phyloP scores from a whole-genome alignment of 2,113 vertebrate genomes.

The Balaenoptera acutorostrata region DNA sequence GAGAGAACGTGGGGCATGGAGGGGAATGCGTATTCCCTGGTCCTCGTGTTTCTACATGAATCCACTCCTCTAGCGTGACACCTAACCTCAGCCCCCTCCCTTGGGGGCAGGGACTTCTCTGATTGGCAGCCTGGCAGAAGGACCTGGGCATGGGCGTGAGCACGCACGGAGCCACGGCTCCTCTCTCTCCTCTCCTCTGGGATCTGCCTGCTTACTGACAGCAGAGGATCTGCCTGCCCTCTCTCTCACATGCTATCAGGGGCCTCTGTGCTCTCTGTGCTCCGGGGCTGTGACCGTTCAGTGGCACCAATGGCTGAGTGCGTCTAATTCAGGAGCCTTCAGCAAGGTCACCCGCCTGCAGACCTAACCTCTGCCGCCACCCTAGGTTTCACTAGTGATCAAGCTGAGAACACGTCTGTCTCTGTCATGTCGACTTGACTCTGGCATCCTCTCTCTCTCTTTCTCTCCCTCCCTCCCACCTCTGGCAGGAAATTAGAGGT shows the following conservation, averaged over 20 bases:
- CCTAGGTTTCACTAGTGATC: not conserved
- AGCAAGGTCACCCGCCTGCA: not conserved
- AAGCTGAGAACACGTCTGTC: accelerated
- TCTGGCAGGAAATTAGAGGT: not conserved
- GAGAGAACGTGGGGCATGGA: not conserved
- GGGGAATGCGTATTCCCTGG: not conserved
- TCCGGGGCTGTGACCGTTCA: not conserved
- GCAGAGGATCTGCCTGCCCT: not conserved
- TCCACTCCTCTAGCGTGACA: not conserved
- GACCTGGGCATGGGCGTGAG: not conserved
- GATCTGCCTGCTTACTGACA: not conserved
- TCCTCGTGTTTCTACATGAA: not conserved
- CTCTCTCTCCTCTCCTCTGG: not conserved
- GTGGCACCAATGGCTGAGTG: not conserved
- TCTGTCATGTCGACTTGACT: not conserved
- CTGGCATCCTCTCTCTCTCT: not conserved
- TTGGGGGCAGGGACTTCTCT: not conserved
- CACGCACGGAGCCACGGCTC: not conserved
- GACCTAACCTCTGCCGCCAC: not conserved
- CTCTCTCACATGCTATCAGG: not conserved
- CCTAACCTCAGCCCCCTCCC: no score
- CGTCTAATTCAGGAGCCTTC: not conserved
- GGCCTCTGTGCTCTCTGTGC: not conserved
- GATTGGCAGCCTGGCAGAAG: not conserved
- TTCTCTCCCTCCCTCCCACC: not conserved